Conservation (phyloP, 2,113 vertebrate species). For the Eolophus roseicapilla region DNA sequence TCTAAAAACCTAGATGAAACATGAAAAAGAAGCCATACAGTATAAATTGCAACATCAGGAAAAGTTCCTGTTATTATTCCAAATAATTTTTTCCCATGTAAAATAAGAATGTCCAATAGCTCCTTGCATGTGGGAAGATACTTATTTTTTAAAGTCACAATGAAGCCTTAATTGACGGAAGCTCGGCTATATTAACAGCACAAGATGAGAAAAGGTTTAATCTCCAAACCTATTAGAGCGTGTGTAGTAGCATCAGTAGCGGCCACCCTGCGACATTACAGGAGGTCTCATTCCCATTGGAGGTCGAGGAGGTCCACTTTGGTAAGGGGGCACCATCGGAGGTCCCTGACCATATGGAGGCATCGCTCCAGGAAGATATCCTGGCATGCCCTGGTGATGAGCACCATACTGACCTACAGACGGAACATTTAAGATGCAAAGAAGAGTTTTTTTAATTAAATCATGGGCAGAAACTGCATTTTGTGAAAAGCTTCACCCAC, state of each 20-base stretch:
- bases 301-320: slow-evolving; percentile 92
- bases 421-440: slow-evolving; percentile 64
- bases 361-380: slow-evolving; percentile 94
- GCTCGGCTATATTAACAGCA: slow-evolving; percentile 90
- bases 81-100: slow-evolving; percentile 84
- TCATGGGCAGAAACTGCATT: neutral
- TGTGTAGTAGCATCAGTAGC: slow-evolving; percentile 91
- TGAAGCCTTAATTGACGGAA: slow-evolving; percentile 87
- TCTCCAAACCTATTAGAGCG: slow-evolving; percentile 95
- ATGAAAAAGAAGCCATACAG: slow-evolving; percentile 96
- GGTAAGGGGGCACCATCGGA: slow-evolving; percentile 94
- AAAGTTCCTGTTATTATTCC: slow-evolving; percentile 86
- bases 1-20: slow-evolving; percentile 99
- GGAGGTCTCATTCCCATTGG: slow-evolving; percentile 98
- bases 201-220: slow-evolving; percentile 96
- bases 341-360: slow-evolving; percentile 95
- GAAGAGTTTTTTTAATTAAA: neutral
- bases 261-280: slow-evolving; percentile 97
- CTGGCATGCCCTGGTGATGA: slow-evolving; percentile 95
- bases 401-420: slow-evolving; percentile 92
- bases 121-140: slow-evolving; percentile 84
- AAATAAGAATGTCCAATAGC: slow-evolving; percentile 89
- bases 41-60: slow-evolving; percentile 91
- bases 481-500: neutral
- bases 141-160: slow-evolving; percentile 84